phyloP scores from a whole-genome alignment of 1,140 invertebrate species.

The Danaus melanippus region DNA sequence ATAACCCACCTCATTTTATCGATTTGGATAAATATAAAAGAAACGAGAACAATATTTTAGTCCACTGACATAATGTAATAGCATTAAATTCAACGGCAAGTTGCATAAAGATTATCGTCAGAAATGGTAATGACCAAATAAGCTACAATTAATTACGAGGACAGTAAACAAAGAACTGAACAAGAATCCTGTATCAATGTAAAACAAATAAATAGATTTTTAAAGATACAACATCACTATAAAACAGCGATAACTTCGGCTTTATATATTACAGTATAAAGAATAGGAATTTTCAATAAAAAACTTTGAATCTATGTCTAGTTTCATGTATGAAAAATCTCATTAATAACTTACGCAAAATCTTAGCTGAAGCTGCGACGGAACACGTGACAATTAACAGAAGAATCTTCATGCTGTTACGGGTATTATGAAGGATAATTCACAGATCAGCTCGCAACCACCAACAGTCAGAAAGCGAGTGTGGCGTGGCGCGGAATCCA shows the following conservation, averaged over 20 bases:
- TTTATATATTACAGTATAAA: neutral
- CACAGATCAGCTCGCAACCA: constrained; percentile 17
- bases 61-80: no score
- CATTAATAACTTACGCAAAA: constrained; percentile 42
- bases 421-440: constrained; percentile 7
- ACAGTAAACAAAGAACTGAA: no score
- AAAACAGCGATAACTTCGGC: no score
- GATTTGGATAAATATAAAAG: no score
- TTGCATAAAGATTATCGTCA: no score
- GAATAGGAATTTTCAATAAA: constrained; percentile 15
- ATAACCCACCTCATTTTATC: no score
- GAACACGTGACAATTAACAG: constrained; percentile 30
- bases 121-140: no score
- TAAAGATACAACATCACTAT: neutral
- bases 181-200: no score
- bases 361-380: constrained; percentile 31
- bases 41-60: no score
- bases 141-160: no score
- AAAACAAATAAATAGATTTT: neutral
- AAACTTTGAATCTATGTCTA: constrained; percentile 4
- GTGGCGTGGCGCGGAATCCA: constrained; percentile 35
- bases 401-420: constrained; percentile 37
- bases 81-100: no score
- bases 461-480: constrained; percentile 32
- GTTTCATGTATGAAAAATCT: neutral